Evolutionary conservation across 2,113 vertebrate species (phyloP).

Genomic region (Raja brachyura): DNA sequence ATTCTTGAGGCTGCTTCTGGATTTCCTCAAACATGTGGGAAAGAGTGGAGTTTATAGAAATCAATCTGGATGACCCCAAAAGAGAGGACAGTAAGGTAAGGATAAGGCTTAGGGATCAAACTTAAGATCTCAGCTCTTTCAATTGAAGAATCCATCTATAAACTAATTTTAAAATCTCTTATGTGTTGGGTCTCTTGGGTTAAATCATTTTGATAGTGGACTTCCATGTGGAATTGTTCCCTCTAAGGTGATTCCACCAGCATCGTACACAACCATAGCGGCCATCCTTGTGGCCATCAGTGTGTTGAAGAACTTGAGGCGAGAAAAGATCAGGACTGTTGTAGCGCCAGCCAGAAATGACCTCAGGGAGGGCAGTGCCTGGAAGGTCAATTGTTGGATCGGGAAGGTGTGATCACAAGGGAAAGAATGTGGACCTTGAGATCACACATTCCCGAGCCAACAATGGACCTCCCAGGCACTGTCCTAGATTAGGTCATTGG

Average conservation of each 20-base stretch:
- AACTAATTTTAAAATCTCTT: neutral
- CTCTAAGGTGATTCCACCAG: neutral
- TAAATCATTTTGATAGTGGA: neutral
- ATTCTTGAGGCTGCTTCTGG: no score
- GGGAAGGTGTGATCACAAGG: no score
- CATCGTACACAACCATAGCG: neutral
- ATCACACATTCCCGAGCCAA: no score
- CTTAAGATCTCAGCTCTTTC: neutral
- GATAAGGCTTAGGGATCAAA: neutral
- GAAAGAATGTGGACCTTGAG: no score
- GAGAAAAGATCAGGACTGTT: no score
- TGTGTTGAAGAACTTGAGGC: no score
- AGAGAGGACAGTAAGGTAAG: conserved; percentile 15
- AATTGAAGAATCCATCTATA: neutral
- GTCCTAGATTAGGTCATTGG: no score
- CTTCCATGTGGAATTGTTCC: neutral
- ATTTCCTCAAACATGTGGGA: neutral
- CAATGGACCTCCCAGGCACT: no score
- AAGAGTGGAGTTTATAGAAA: conserved; percentile 16
- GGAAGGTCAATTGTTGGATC: no score
- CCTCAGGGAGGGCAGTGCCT: no score
- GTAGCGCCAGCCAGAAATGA: no score
- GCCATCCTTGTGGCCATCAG: neutral
- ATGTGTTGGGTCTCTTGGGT: neutral
- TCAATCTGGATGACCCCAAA: neutral